A percentile compares a stretch with the other conserved stretches of the same genome.
Conservation (phyloP, 1,140 invertebrate genomes). For the Acromyrmex charruanus region DNA sequence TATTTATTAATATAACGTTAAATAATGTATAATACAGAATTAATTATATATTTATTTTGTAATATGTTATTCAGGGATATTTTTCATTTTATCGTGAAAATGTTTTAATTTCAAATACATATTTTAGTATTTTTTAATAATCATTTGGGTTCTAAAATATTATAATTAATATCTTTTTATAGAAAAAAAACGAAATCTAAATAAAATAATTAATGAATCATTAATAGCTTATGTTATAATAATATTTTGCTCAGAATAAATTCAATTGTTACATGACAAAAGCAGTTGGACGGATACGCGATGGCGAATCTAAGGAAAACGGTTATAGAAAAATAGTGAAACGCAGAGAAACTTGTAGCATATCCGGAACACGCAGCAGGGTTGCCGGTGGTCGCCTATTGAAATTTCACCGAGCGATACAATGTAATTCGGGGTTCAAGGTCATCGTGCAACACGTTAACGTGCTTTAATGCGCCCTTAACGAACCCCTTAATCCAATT, state of each 20-base stretch:
- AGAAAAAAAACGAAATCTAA: neutral
- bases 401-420: constrained; percentile 74
- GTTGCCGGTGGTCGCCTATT: constrained; percentile 65
- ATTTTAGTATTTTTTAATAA: too few species aligned
- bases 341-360: constrained; percentile 41
- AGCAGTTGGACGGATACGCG: neutral
- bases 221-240: neutral
- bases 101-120: neutral
- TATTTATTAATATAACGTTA: neutral
- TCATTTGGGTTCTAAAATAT: neutral
- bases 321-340: constrained; percentile 39
- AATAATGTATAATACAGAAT: neutral
- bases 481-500: constrained; percentile 84
- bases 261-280: neutral
- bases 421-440: constrained; percentile 73
- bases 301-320: neutral
- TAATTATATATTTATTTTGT: neutral
- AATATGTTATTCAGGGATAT: neutral
- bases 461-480: constrained; percentile 78
- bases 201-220: neutral
- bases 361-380: constrained; percentile 73
- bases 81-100: neutral
- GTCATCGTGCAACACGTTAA: constrained; percentile 78
- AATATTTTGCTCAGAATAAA: constrained; percentile 16
- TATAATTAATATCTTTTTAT: neutral